Evolutionary conservation across 1,140 invertebrate genomes (phyloP), one percentile per base, ranked within the genome.

Genomic region (Bombus difficillimus): DNA sequence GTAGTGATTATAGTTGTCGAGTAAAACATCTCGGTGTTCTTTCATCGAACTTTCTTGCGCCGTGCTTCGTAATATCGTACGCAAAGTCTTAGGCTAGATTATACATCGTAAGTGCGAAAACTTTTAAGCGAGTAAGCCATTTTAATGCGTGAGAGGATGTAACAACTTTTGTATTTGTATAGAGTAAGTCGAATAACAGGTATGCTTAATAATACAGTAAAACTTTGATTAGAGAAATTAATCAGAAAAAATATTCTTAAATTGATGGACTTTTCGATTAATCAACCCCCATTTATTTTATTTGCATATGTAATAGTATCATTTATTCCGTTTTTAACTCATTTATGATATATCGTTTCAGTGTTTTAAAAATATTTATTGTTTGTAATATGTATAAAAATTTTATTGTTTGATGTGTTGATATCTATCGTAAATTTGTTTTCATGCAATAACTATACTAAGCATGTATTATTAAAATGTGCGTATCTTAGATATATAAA

Each of bases 161-260:
- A 94, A 93, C 91, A 86, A 94, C 93, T 95, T 85, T 95, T 94
- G 92, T 95, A 94, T 93, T 92, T 95, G 93, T 95, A 95, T 94
- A 94, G 91, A 93, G 76, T 89, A 91, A 91, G 90, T 92, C 85
- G 81, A 72, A 71, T 85, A 87, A 91, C 86, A 86, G 87, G 84
- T 91, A 86, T 90, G 88, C 69, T 87, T 82, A 89, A 86, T 84
- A 80, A 59, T 85, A 72, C 83, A 85, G 83, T 85, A 71, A 75
- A 81, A 78, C 87, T 79, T 82, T 77, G 90, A 85, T 79, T 79
- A 71, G n/a, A 78, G 74, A 79, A 90, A 89, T 79, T 86, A 88
- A 87, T 88, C 79, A 72, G 77, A 62, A 79, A 25, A 74, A 62
- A 82, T 59, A 74, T 47, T 81, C 59, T 68, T 66, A 59, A 80